Evolutionary conservation across 92 coral and sea anemone species (phyloP), one percentile per base, ranked within the genome.

Genomic region (Zoanthus sansibaricus): DNA sequence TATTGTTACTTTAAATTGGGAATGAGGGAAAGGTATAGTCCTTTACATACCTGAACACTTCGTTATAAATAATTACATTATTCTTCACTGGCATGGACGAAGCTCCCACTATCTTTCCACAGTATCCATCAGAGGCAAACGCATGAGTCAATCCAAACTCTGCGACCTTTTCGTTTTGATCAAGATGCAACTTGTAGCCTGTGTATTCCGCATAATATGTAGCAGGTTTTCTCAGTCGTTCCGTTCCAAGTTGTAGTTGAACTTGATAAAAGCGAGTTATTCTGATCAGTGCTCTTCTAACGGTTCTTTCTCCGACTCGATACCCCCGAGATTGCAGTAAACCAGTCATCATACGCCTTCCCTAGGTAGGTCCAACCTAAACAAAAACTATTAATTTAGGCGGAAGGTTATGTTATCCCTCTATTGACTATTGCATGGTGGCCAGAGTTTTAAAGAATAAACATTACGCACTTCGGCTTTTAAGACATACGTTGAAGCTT

Each of bases 181-280:
- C 87, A 42, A 83, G 21, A 52, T 59, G 86, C 42, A 80, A 9
- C 44, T 80, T 80, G 56, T 83, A 79, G 46, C 87, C 87, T 20
- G 88, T 51, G 72, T 84, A 84, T 52, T 84, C 82, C 21, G 88
- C 88, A 84, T 15, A 84, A 52, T 84, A 84, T 10, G 80, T 82
- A 7, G 67, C 8, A 21, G 87, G 87, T 0, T 83, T 83, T 47
- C 87, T 48, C 54, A 83, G 42, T 3, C 88, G 73, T 32, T 85
- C 88, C 5, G 72, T 85, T 73, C 82, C 88, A 25, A 45, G 5
- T 52, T 56, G 75, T 30, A 75, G 48, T 85, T 55, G 79, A 20
- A n/a, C 21, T n/a, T 70, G 66, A 56, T 71, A 84, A 32, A 49
- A 21, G 1, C 82, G 88, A 21, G 54, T 72, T 49, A 58, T 64